Percentiles rank a stretch among this genome's conserved stretches.
These are phyloP conservation scores for Microcebus murinus DNA, from an alignment of 2,113 vertebrate genomes.

Conservation along the genomic window DNA sequence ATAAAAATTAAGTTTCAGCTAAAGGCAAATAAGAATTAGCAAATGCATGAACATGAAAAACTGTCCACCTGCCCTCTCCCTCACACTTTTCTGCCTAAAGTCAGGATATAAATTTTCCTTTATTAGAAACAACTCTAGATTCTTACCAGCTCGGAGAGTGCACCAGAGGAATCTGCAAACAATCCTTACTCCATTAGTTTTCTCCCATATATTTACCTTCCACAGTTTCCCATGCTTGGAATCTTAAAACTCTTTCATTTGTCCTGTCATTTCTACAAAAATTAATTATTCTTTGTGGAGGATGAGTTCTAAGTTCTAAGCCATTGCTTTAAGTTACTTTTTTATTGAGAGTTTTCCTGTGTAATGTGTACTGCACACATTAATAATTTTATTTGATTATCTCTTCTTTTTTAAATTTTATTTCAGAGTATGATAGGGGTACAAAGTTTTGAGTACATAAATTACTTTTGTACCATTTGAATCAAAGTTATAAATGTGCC, in stretches of 20 bases:
- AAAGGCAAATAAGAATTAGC: not conserved
- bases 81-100: not conserved
- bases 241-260: not conserved
- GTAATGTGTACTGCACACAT: not conserved
- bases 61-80: fast-evolving
- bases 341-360: not conserved
- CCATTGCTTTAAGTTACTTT: not conserved
- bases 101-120: not conserved
- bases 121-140: not conserved
- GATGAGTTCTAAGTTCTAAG: not conserved
- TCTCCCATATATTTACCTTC: not conserved
- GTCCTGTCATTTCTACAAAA: not conserved
- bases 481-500: too few relatives aligned
- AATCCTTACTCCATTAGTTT: not conserved
- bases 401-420: not conserved
- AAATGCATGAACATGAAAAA: not conserved
- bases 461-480: too few relatives aligned
- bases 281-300: not conserved
- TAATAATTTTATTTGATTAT: not conserved
- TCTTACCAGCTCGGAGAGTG: not conserved
- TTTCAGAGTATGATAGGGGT: too few relatives aligned
- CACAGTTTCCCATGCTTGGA: not conserved
- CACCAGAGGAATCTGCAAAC: not conserved
- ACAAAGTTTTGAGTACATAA: too few relatives aligned
- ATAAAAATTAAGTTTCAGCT: not conserved